Evolutionary conservation across 2,113 vertebrate species (phyloP), one percentile per base, ranked within the genome.

Genomic region (Columba livia): DNA sequence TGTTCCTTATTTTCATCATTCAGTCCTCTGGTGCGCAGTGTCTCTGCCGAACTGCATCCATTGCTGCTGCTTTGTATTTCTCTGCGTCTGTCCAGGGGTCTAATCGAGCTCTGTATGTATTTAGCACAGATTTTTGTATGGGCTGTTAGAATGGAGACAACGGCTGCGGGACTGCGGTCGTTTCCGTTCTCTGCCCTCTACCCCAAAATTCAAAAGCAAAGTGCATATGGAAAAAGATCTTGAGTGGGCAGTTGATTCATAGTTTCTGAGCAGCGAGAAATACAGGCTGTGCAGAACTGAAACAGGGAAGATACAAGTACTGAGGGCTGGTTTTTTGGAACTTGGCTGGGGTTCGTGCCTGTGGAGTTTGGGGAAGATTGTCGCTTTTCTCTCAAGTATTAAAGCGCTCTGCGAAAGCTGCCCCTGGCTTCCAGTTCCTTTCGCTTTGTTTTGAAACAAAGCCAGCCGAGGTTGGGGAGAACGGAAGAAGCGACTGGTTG

Each of bases 11-110:
- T 34, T 18, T 44, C 16, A 17, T 44, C 18, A 5, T 69, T 65
- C 60, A 65, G n/a, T n/a, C n/a, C n/a, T n/a, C n/a, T n/a, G n/a
- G n/a, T n/a, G n/a, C n/a, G n/a, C n/a, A n/a, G 36, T 70, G 64
- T 88, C 71, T 73, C 89, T 38, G 56, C 48, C 38, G 64, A 38
- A 42, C 32, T 62, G 80, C 50, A 83, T 66, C 93, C 23, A 19
- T 51, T 78, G 34, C 78, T 93, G 60, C 42, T 81, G 20, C 42
- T 90, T 97, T 88, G 86, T 78, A 38, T 89, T 95, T 90, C 75
- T 83, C 28, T 86, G 56, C 60, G 16, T 95, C 89, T 93, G 8
- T 83, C 42, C 66, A 75, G 40, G 57, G 48, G n/a, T 75, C 34
- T 83, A 56, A 70, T 70, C 47, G 62, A 88, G 31, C 47, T 94